Percentiles rank a stretch among this genome's conserved stretches.
Conservation (phyloP, 2,888 invertebrate genomes). For the Himalopsyche anomala region DNA sequence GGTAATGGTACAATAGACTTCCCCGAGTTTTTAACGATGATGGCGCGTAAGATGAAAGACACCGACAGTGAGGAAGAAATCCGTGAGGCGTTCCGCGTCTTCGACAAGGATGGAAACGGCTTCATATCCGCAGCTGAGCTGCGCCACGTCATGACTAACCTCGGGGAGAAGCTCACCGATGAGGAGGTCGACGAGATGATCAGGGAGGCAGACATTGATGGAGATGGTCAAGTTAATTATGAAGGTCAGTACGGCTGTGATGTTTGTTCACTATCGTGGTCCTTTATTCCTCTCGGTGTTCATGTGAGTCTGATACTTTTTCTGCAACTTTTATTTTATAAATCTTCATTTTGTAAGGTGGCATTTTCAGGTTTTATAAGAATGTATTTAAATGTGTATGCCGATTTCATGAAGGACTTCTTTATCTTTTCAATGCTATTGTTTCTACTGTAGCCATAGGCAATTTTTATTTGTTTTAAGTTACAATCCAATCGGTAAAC, state of each 20-base stretch:
- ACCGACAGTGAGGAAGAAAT: conserved; percentile 99
- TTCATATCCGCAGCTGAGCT: conserved; percentile 99
- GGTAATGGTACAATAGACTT: conserved; percentile 99
- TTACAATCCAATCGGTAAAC: too few relatives aligned
- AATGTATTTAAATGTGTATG: too few relatives aligned
- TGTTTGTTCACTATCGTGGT: too few relatives aligned
- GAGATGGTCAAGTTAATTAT: conserved; percentile 99
- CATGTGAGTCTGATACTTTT: neutral
- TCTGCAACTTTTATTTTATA: neutral
- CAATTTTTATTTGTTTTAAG: too few relatives aligned
- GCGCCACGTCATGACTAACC: conserved; percentile 99
- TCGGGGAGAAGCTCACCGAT: conserved; percentile 99
- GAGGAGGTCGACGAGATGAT: conserved; percentile 99
- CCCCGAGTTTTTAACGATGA: conserved; percentile 99
- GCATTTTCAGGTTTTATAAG: neutral
- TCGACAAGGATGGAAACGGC: conserved; percentile 99
- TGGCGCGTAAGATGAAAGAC: conserved; percentile 99
- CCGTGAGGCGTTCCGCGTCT: conserved; percentile 98
- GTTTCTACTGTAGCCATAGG: too few relatives aligned
- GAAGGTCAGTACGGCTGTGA: conserved; percentile 81
- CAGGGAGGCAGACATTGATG: conserved; percentile 98
- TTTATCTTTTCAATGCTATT: too few relatives aligned
- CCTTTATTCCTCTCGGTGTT: neutral
- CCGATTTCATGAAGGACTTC: too few relatives aligned
- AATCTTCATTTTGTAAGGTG: neutral